phyloP scores from a whole-genome alignment of 2,113 vertebrate species.

The Ictidomys tridecemlineatus region DNA sequence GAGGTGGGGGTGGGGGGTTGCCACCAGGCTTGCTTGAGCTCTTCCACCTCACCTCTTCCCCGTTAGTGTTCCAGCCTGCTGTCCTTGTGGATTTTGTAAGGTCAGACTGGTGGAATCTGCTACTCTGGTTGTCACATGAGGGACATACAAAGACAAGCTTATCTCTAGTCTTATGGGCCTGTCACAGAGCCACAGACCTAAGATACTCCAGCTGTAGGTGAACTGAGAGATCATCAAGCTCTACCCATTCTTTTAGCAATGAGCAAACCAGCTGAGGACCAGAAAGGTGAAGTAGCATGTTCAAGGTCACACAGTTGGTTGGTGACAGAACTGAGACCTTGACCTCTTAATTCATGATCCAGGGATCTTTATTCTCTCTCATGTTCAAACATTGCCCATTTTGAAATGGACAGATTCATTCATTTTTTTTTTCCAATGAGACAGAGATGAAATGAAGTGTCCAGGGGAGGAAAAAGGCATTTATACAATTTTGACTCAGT shows the following conservation, averaged over 20 bases:
- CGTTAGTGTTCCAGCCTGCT: background rate
- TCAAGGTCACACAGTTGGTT: slow-evolving; percentile 19
- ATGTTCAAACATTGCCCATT: background rate
- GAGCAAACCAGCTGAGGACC: background rate
- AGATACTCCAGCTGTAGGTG: background rate
- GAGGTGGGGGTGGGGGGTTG: background rate
- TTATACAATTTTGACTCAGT: background rate
- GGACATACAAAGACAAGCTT: background rate
- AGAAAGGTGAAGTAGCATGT: background rate
- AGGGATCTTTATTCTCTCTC: slow-evolving; percentile 29
- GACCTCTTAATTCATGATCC: background rate
- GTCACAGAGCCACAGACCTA: background rate
- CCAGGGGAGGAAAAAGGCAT: background rate
- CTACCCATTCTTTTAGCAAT: background rate
- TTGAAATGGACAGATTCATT: slow-evolving; percentile 1
- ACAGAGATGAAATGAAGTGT: background rate
- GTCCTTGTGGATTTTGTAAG: background rate
- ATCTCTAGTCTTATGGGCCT: background rate
- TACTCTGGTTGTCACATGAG: background rate
- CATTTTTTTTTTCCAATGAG: background rate
- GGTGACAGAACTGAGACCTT: background rate
- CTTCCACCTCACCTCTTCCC: background rate
- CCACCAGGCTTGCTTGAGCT: background rate
- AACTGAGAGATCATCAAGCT: background rate
- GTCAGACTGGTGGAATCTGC: background rate